These are phyloP conservation scores for Romanogobio albipinnatus DNA, from an alignment of 2,113 vertebrate genomes.

Conservation along the genomic window DNA sequence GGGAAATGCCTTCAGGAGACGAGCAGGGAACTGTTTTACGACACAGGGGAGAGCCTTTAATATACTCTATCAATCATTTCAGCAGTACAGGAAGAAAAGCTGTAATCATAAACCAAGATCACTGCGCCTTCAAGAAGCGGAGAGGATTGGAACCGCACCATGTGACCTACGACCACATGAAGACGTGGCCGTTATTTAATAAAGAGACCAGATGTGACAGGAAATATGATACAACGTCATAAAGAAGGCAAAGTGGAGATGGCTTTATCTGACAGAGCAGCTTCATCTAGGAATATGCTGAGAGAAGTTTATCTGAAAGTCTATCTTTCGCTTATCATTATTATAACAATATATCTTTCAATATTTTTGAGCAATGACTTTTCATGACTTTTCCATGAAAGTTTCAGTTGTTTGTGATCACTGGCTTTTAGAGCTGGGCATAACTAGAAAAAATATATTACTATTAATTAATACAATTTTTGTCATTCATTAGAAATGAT, in stretches of 20 bases:
- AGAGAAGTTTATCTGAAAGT: slow-evolving; percentile 12
- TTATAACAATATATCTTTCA: not conserved
- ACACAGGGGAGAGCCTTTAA: slow-evolving; percentile 47
- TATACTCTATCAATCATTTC: slow-evolving; percentile 61
- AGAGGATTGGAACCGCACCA: slow-evolving; percentile 22
- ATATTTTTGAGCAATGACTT: not conserved
- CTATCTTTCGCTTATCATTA: not conserved
- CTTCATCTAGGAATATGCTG: not conserved
- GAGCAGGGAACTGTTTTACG: slow-evolving; percentile 45
- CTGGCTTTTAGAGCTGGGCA: not conserved
- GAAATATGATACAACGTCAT: slow-evolving; percentile 35
- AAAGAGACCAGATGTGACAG: slow-evolving; percentile 42
- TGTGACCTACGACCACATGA: slow-evolving; percentile 27
- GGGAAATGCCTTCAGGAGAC: slow-evolving; percentile 24
- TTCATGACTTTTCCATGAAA: not conserved
- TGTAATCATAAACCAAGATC: slow-evolving; percentile 38
- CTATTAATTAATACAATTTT: no score
- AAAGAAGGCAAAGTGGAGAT: slow-evolving; percentile 11
- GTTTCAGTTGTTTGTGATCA: not conserved
- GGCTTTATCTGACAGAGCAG: slow-evolving; percentile 18
- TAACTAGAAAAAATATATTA: no score
- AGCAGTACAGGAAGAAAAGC: slow-evolving; percentile 31
- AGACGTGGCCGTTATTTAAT: slow-evolving; percentile 39
- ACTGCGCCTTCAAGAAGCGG: slow-evolving; percentile 22
- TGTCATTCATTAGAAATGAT: no score